Base-by-base conservation (phyloP, 1,140 invertebrate genomes). In the Drosophila bifasciata region DNA sequence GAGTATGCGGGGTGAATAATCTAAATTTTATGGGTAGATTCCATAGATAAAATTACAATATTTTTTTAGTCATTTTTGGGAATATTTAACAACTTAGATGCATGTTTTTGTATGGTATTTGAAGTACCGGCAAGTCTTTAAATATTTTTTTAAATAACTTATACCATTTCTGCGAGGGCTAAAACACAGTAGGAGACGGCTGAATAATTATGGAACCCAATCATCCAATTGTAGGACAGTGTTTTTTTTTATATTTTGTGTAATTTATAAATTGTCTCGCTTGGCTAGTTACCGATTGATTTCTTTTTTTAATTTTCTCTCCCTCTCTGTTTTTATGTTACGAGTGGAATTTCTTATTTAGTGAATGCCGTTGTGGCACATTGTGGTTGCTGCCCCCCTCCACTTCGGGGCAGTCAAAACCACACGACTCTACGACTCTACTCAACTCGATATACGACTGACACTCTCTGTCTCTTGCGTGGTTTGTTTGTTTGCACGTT, bases 401-500 rank as follows among this genome's bases (percentile, higher is more conserved):
- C 41, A 45, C 49, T 39, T 53, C 36, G 25, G 15, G 52, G 11
- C 21, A 16, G 9, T 5, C n/a, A 11, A 61, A 63, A 60, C 15
- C 40, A 60, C 59, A 39, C 19, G 19, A 21, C 19, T 21, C 19
- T 4, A 21, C 59, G 52, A 64, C 9, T 13, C 39, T 28, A 44
- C 28, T 2, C 28, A 13, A 28, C 28, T 62, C 50, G 51, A 53
- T 58, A 53, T 58, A 39, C 52, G 46, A 39, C 48, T n/a, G n/a
- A n/a, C n/a, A n/a, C n/a, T n/a, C n/a, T 43, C 28, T 53, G 40
- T 67, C 58, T 32, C 19, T 41, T 55, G 15, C 19, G 45, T 55
- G 15, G 36, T 46, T 78, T 78, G 59, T 70, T 77, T 74, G 79
- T 58, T 74, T 83, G 46, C 71, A 71, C 58, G 61, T 79, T 79